Percentiles rank a stretch among this genome's conserved stretches.
These are phyloP conservation scores for Phainopepla nitens DNA, from an alignment of 2,113 vertebrate genomes.

Conservation along the genomic window DNA sequence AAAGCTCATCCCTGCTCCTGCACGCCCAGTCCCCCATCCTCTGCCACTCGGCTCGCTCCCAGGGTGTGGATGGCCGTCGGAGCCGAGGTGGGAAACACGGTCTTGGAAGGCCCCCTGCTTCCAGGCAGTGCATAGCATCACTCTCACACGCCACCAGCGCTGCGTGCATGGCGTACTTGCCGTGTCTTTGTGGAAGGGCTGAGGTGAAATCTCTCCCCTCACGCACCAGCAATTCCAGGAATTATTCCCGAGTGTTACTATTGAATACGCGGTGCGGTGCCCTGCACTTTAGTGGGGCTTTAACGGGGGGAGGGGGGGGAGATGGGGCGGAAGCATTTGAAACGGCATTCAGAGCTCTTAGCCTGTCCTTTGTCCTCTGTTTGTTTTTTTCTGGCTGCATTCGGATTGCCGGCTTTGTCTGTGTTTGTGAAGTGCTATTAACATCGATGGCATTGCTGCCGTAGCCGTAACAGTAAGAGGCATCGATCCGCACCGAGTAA, in stretches of 20 bases:
- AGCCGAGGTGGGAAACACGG: slow-evolving; percentile 2
- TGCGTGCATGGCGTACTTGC: background rate
- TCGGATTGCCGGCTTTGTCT: slow-evolving; percentile 3
- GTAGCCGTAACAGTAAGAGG: background rate
- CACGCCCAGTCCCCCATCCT: background rate
- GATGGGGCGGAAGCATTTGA: background rate
- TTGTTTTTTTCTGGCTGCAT: background rate
- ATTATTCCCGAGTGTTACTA: background rate
- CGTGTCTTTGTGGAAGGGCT: background rate
- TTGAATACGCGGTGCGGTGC: background rate
- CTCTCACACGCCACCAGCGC: background rate
- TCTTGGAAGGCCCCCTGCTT: slow-evolving; percentile 66
- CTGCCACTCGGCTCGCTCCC: accelerated
- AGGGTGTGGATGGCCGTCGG: background rate
- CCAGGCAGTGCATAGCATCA: slow-evolving; percentile 32
- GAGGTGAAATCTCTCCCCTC: background rate
- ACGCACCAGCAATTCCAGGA: background rate
- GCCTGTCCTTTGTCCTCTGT: background rate
- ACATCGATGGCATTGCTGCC: slow-evolving; percentile 11
- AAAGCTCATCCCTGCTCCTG: background rate
- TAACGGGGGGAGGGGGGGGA: background rate
- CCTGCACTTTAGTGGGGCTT: background rate
- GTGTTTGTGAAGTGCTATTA: slow-evolving; percentile 36
- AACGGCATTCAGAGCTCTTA: background rate
- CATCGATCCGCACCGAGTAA: background rate